These are phyloP conservation scores for Nomada fabriciana DNA, from an alignment of 2,888 invertebrate genomes.

Conservation along the genomic window DNA sequence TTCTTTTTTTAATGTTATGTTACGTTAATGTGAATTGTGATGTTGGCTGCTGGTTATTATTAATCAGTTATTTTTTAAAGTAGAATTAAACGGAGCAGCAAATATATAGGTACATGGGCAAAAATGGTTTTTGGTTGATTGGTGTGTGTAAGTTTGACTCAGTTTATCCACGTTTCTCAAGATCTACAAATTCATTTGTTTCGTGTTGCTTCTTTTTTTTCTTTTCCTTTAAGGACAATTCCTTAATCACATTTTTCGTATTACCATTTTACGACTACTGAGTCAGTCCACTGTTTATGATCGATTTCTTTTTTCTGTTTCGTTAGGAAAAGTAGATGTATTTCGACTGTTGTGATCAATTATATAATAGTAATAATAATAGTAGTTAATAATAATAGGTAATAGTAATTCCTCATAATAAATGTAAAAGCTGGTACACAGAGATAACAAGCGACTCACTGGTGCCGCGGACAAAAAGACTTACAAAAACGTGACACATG, in stretches of 20 bases:
- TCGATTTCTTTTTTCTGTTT: conserved; percentile 58
- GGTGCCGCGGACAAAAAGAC: conserved; percentile 81
- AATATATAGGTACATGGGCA: conserved; percentile 66
- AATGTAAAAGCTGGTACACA: conserved; percentile 83
- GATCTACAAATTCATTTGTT: conserved; percentile 22
- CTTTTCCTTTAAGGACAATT: conserved; percentile 28
- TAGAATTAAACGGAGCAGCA: conserved; percentile 71
- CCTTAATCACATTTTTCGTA: conserved; percentile 29
- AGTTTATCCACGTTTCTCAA: conserved; percentile 33
- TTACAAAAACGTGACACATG: conserved; percentile 83
- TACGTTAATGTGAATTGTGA: conserved; percentile 78
- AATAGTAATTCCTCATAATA: conserved; percentile 77
- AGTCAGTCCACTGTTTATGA: conserved; percentile 60
- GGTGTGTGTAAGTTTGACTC: conserved; percentile 56
- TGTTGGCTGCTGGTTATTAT: conserved; percentile 81
- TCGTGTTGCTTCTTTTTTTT: background rate
- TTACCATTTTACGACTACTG: conserved; percentile 49
- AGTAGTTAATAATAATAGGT: conserved; percentile 65
- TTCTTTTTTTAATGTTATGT: conserved; percentile 53
- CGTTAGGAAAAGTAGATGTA: conserved; percentile 70
- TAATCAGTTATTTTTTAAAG: conserved; percentile 61
- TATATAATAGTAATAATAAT: conserved; percentile 69
- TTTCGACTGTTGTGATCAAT: conserved; percentile 70
- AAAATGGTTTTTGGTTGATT: conserved; percentile 67
- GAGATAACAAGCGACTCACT: conserved; percentile 82